Evolutionary conservation across 1,140 invertebrate species (phyloP), one percentile per base, ranked within the genome.

Genomic region (Gerris buenoi): DNA sequence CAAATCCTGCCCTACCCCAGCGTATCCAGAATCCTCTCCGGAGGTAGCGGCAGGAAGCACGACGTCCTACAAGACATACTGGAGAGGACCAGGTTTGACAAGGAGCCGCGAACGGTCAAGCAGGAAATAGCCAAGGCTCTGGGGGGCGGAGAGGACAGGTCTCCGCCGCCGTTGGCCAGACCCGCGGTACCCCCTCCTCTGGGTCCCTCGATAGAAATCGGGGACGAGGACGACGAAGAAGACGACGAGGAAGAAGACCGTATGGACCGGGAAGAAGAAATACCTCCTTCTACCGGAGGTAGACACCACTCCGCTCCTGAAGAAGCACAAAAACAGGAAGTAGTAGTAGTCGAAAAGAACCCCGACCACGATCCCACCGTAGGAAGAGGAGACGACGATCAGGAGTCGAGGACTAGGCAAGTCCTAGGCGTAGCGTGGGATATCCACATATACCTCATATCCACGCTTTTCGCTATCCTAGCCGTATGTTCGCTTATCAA

Each of bases 401-500:
- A 46, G 18, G 73, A 75, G 67, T 73, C 73, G 13, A 65, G 73
- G 57, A 71, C 70, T 14, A 68, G 72, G 25, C 69, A 75, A 57
- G 69, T 75, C 65, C 69, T 75, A 29, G 83, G 85, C 0, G 85
- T 90, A 71, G 89, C 90, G 1, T 94, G 91, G 91, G 89, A 91
- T 70, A 81, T 94, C 15, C 91, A 95, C 73, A 87, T 94, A 0
- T 95, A 95, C 78, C 75, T 89, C 14, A 87, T 88, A 0, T 91
- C 89, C 0, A 84, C 87, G 15, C 81, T 91, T 70, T 95, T 93
- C 73, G 86, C 88, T 0, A 76, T 93, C 10, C 77, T 95, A 70
- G 88, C 88, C 0, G 79, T 90, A 1, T 91, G 87, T 74, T 90
- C 88, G 0, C 85, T 93, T 27, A 88, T 88, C 73, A 90, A 90